phyloP scores from a whole-genome alignment of 2,888 invertebrate genomes.

The Adineta ricciae region DNA sequence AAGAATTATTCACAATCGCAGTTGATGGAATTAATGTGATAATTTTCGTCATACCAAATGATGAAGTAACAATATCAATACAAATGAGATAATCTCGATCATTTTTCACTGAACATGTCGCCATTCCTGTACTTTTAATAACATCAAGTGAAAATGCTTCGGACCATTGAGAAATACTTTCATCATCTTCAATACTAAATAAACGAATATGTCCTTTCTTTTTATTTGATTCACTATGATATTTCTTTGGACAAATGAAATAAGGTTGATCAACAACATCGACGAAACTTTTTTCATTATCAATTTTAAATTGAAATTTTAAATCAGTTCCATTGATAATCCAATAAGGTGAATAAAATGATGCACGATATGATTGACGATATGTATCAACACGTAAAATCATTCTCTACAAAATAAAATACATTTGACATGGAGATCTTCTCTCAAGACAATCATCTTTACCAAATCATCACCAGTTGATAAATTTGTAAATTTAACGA shows the following conservation, averaged over 20 bases:
- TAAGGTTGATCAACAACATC: background rate
- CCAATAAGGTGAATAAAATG: slow-evolving; percentile 52
- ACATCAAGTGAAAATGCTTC: slow-evolving; percentile 92
- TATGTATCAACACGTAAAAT: background rate
- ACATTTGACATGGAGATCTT: too few species aligned
- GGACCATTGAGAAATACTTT: slow-evolving; percentile 71
- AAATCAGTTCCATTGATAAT: slow-evolving; percentile 47
- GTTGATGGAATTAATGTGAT: slow-evolving; percentile 88
- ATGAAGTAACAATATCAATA: slow-evolving; percentile 77
- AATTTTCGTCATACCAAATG: slow-evolving; percentile 85
- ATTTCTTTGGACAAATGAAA: too few species aligned
- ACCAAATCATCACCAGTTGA: background rate
- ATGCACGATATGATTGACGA: background rate
- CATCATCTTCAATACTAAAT: background rate
- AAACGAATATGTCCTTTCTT: too few species aligned
- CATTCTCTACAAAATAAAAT: background rate
- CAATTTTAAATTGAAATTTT: slow-evolving; percentile 58
- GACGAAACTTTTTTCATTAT: background rate
- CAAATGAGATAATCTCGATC: slow-evolving; percentile 58
- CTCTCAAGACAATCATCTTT: background rate
- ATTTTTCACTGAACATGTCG: slow-evolving; percentile 41
- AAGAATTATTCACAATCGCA: slow-evolving; percentile 64
- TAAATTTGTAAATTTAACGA: background rate
- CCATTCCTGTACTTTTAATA: slow-evolving; percentile 88
- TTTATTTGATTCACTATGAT: too few species aligned